Conservation (phyloP, 2,888 invertebrate species). For the Bugula neritina region DNA sequence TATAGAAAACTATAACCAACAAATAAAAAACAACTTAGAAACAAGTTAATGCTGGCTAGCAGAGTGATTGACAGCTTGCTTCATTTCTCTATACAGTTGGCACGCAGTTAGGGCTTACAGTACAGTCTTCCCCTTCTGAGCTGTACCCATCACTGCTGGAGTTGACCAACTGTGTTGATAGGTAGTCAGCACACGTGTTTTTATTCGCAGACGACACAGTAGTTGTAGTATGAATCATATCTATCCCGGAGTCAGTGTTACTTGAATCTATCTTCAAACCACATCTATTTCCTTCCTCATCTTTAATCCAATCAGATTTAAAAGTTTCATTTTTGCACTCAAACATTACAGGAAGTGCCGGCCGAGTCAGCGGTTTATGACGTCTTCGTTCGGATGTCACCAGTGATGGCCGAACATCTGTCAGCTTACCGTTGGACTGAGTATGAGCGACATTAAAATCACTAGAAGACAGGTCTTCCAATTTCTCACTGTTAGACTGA, state of each 20-base stretch:
- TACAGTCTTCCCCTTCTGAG: neutral
- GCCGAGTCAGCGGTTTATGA: slow-evolving; percentile 10
- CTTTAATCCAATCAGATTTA: neutral
- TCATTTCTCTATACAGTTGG: no score
- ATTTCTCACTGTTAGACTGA: neutral
- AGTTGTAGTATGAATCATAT: neutral
- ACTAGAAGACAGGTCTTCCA: neutral
- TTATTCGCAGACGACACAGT: neutral
- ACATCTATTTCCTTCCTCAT: neutral
- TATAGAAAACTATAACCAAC: no score
- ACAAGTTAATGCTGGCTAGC: no score
- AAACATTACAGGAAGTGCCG: neutral
- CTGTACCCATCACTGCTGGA: slow-evolving; percentile 23
- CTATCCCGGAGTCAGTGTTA: slow-evolving; percentile 9
- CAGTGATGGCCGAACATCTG: neutral
- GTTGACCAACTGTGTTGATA: neutral
- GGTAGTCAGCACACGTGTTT: neutral
- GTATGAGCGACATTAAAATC: neutral
- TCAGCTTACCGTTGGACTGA: neutral
- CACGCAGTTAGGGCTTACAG: no score
- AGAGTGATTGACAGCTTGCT: no score
- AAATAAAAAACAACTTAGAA: no score
- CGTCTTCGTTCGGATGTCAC: neutral
- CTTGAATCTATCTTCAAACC: neutral
- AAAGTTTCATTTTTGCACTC: neutral